Conservation (phyloP, 2,888 invertebrate genomes). For the Marronus borbonicus region DNA sequence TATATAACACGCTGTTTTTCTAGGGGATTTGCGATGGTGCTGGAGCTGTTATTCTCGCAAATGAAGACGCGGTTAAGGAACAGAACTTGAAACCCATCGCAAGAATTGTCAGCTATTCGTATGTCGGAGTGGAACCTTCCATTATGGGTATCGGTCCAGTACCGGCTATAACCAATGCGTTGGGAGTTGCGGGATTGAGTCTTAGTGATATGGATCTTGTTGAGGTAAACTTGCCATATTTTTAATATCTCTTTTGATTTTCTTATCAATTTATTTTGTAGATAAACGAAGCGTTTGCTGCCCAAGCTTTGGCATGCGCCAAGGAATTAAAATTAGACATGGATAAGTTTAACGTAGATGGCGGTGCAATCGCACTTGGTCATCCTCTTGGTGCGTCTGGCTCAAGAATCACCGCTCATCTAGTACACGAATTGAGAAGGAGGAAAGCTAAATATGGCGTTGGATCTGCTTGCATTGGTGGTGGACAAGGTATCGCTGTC, state of each 20-base stretch:
- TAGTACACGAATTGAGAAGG: slow-evolving; percentile 93
- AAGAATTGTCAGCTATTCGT: slow-evolving; percentile 91
- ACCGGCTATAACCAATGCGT: slow-evolving; percentile 90
- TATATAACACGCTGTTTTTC: slow-evolving; percentile 54
- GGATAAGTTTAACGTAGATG: slow-evolving; percentile 92
- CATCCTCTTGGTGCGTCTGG: slow-evolving; percentile 98
- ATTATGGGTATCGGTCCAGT: slow-evolving; percentile 99
- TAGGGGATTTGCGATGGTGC: slow-evolving; percentile 99
- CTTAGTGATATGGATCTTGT: slow-evolving; percentile 92
- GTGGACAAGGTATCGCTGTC: slow-evolving; percentile 97
- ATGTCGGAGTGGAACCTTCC: slow-evolving; percentile 95
- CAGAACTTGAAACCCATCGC: slow-evolving; percentile 91
- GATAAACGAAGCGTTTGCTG: slow-evolving; percentile 99
- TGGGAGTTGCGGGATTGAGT: slow-evolving; percentile 84
- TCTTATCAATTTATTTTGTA: slow-evolving; percentile 66
- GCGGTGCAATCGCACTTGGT: slow-evolving; percentile 97
- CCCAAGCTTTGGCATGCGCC: slow-evolving; percentile 93
- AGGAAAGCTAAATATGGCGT: slow-evolving; percentile 89
- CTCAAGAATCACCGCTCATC: slow-evolving; percentile 90
- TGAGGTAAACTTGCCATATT: slow-evolving; percentile 79
- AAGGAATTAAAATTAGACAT: slow-evolving; percentile 90
- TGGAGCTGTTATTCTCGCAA: slow-evolving; percentile 90
- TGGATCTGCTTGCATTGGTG: slow-evolving; percentile 98
- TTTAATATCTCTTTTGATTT: slow-evolving; percentile 20
- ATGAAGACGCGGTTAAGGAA: slow-evolving; percentile 89